phyloP scores from a whole-genome alignment of 2,888 invertebrate species.

The Hipparchia sbordonii region DNA sequence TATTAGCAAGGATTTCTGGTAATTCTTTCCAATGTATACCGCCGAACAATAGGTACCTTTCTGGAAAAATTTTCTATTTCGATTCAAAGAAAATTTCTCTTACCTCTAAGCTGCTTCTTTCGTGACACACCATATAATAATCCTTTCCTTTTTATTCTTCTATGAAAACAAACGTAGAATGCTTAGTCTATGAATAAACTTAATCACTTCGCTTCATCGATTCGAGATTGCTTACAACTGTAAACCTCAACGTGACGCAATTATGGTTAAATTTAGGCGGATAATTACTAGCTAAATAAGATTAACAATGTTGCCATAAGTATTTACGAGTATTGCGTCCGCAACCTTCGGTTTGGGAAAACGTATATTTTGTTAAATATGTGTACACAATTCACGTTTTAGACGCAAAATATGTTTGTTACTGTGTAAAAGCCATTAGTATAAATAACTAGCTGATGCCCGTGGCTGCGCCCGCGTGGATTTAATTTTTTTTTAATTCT shows the following conservation, averaged over 20 bases:
- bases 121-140: neutral
- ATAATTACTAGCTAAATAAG: slow-evolving; percentile 21
- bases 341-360: slow-evolving; percentile 16
- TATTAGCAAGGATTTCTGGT: no score
- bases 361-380: slow-evolving; percentile 12
- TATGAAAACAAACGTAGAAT: neutral
- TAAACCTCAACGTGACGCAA: slow-evolving; percentile 27
- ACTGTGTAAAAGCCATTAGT: neutral
- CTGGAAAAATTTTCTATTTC: no score
- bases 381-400: neutral
- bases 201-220: slow-evolving; percentile 10
- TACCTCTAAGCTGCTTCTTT: neutral
- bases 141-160: neutral
- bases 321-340: slow-evolving; percentile 1
- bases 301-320: slow-evolving; percentile 22
- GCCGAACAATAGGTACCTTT: no score
- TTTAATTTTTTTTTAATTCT: no score
- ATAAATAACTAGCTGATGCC: neutral
- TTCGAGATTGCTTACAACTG: slow-evolving; percentile 24
- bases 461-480: no score
- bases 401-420: slow-evolving; percentile 1
- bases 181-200: neutral
- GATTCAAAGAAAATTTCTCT: neutral
- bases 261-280: slow-evolving; percentile 22
- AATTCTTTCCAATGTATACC: no score